phyloP scores from a whole-genome alignment of 2,797 vertebrate species.

The Eulemur albifrons region DNA sequence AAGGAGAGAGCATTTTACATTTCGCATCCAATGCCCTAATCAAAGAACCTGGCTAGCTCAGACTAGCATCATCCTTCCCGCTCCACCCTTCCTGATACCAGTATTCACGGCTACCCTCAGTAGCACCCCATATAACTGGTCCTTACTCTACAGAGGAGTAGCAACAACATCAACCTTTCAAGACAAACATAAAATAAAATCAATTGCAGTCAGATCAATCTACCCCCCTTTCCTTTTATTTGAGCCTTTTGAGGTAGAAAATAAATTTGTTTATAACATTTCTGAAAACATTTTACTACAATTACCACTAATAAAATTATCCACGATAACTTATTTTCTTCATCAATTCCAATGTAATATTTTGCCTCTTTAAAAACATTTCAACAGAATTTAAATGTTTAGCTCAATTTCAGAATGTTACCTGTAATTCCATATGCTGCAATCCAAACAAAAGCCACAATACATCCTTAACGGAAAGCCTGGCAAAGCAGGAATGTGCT shows the following conservation, averaged over 20 bases:
- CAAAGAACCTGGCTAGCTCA: conserved; percentile 64
- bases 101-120: background rate
- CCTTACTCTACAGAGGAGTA: conserved; percentile 27
- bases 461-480: conserved; percentile 76
- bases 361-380: conserved; percentile 64
- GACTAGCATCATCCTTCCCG: conserved; percentile 30
- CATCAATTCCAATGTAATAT: conserved; percentile 49
- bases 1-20: conserved; percentile 84
- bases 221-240: conserved; percentile 33
- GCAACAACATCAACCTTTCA: conserved; percentile 9
- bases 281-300: conserved; percentile 54
- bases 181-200: conserved; percentile 61
- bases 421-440: conserved; percentile 77
- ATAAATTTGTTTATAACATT: conserved; percentile 39
- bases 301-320: conserved; percentile 61
- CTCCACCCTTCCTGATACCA: background rate
- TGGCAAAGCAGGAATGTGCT: conserved; percentile 78
- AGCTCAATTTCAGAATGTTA: conserved; percentile 70
- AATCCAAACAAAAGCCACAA: conserved; percentile 81
- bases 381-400: conserved; percentile 52
- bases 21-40: conserved; percentile 64
- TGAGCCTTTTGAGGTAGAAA: conserved; percentile 33
- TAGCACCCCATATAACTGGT: conserved; percentile 25
- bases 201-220: conserved; percentile 30
- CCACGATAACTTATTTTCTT: conserved; percentile 44